Evolutionary conservation across 2,888 invertebrate species (phyloP), one percentile per base, ranked within the genome.

Genomic region (Didymodactylos carnosus): DNA sequence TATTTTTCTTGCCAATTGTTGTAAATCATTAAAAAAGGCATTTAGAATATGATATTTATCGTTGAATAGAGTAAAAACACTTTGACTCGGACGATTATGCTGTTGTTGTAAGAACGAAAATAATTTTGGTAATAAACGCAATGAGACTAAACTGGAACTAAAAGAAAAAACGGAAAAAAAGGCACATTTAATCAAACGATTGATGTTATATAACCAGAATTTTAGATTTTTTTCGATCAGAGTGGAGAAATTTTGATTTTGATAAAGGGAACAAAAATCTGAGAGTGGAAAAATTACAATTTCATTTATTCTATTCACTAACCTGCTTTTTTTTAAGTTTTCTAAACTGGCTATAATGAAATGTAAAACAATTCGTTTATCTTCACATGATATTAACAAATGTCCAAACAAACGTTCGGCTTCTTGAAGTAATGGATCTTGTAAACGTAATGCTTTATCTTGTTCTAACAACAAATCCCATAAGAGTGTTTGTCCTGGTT

Each of bases 261-360:
- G n/a, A n/a, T n/a, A n/a, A n/a, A n/a, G n/a, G n/a, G n/a, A n/a
- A n/a, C n/a, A n/a, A n/a, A n/a, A n/a, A n/a, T n/a, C n/a, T n/a
- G n/a, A n/a, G n/a, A n/a, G n/a, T n/a, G n/a, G n/a, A n/a, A n/a
- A n/a, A n/a, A n/a, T n/a, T n/a, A n/a, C n/a, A n/a, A n/a, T n/a
- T n/a, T n/a, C n/a, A n/a, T n/a, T n/a, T n/a, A n/a, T n/a, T n/a
- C n/a, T n/a, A n/a, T n/a, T n/a, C n/a, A n/a, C n/a, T n/a, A n/a
- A n/a, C n/a, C n/a, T n/a, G 80, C 23, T 77, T 78, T 88, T 88
- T 19, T 91, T 89, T 76, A 94, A 86, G 84, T 94, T 94, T 79
- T 91, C 90, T 69, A 94, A 86, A 80, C 93, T 93, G 13, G 93
- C 94, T 83, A 94, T 93, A 77, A 94, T 93, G 80, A 94, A 94